A percentile compares a stretch with the other conserved stretches of the same genome.
Conservation (phyloP, 1,140 invertebrate genomes). For the Pogonomyrmex californicus region DNA sequence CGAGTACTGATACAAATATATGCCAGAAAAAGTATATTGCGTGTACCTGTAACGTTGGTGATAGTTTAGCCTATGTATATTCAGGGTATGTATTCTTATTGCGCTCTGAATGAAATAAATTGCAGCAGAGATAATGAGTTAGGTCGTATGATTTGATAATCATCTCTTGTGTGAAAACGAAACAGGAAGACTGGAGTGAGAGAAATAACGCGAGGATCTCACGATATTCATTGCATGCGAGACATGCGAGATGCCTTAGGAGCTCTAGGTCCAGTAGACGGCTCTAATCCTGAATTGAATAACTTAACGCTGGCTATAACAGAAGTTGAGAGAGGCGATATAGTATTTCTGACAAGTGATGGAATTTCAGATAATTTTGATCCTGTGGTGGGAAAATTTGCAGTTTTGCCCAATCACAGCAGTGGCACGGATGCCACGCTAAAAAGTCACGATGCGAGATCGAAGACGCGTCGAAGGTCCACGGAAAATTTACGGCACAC, state of each 20-base stretch:
- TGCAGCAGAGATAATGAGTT: background rate
- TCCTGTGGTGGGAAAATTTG: constrained; percentile 97
- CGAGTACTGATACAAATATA: constrained; percentile 79
- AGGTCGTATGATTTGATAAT: background rate
- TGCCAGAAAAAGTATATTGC: constrained; percentile 90
- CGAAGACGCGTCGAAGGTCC: constrained; percentile 85
- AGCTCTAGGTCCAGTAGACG: constrained; percentile 96
- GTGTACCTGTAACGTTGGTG: constrained; percentile 97
- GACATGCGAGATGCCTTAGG: constrained; percentile 97
- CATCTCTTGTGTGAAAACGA: constrained; percentile 15
- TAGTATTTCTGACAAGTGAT: constrained; percentile 96
- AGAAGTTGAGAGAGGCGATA: constrained; percentile 93
- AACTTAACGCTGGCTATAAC: constrained; percentile 97
- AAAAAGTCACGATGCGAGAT: constrained; percentile 79
- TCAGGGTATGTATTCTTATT: constrained; percentile 86
- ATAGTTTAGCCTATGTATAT: constrained; percentile 96
- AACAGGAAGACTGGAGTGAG: constrained; percentile 81
- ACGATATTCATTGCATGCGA: constrained; percentile 95
- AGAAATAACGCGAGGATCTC: constrained; percentile 90
- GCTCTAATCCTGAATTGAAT: constrained; percentile 95
- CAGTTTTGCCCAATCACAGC: constrained; percentile 87
- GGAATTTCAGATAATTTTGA: constrained; percentile 98
- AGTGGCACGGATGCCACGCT: constrained; percentile 76
- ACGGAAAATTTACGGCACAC: constrained; percentile 76
- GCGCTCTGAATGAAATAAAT: constrained; percentile 1